Evolutionary conservation across 2,888 invertebrate genomes (phyloP), one percentile per base, ranked within the genome.

Genomic region (Tinea semifulvella): DNA sequence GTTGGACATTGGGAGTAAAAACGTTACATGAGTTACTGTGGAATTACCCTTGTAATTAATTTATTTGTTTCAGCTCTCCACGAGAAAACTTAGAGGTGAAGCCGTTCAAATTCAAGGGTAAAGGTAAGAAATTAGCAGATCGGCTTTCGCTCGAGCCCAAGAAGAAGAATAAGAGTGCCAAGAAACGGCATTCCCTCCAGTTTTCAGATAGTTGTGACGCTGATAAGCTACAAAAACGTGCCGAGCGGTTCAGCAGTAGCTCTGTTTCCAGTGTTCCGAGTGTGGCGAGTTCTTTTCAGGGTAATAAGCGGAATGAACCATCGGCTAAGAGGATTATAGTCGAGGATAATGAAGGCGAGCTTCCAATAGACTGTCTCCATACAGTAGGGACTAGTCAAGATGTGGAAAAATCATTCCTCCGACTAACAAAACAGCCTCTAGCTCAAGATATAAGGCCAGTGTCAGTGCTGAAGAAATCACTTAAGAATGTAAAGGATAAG

Each of bases 351-450:
- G 84, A 86, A 51, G 85, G 86, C 49, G 90, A 92, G 58, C 88
- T 93, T 76, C 94, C 95, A 75, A 87, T 94, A 75, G 87, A 88
- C 56, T 89, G 90, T 65, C 87, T 91, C 72, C 94, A 95, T 69
- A 92, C 99, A 63, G 91, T 97, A 54, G 99, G 98, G 51, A 95
- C 95, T 14, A 96, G 96, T 75, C 86, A 85, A 67, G 94, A 97
- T 65, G 80, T 99, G 61, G 98, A 99, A 74, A 99, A 99, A 71
- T 91, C 92, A 40, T 99, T 97, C 73, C 86, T 99, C 55, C 87
- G 99, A 57, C 84, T 99, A 45, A 99, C 99, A 25, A 87, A 96
- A 88, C 97, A 97, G 53, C 98, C 98, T 44, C 91, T 94, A 66
- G 86, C 96, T 36, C 88, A 90, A 65, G 92, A 93, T 65, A 94